A percentile compares a stretch with the other conserved stretches of the same genome.
phyloP scores from a whole-genome alignment of 2,888 invertebrate genomes.

The Synanthedon andrenaeformis region DNA sequence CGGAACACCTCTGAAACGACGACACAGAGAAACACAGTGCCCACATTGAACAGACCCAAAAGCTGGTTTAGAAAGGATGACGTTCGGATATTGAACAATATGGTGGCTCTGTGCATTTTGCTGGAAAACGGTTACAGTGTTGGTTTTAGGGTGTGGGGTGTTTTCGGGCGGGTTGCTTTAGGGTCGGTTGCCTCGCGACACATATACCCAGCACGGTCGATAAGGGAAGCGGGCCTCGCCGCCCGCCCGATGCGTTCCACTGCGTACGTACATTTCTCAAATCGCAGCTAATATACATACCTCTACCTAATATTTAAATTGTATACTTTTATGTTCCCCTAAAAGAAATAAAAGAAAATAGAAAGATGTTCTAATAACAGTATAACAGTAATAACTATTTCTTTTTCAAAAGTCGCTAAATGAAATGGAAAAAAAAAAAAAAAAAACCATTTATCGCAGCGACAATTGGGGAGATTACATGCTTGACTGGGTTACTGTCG shows the following conservation, averaged over 20 bases:
- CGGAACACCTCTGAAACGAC: slow-evolving; percentile 7
- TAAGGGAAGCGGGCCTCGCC: slow-evolving; percentile 44
- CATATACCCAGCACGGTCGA: slow-evolving; percentile 58
- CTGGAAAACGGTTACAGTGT: neutral
- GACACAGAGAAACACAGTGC: slow-evolving; percentile 7
- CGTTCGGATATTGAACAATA: neutral
- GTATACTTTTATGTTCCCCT: too few species aligned
- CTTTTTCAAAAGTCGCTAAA: too few species aligned
- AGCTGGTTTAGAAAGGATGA: neutral
- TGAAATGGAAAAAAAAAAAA: too few species aligned
- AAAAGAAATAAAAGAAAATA: too few species aligned
- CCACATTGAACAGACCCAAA: slow-evolving; percentile 11
- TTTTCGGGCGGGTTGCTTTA: slow-evolving; percentile 10
- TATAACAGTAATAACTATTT: too few species aligned
- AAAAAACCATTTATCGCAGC: too few species aligned
- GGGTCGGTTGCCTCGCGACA: slow-evolving; percentile 43
- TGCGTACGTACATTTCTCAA: slow-evolving; percentile 10
- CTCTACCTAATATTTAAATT: neutral
- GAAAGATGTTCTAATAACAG: too few species aligned
- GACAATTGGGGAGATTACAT: too few species aligned
- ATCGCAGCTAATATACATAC: slow-evolving; percentile 26
- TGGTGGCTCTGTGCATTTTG: neutral
- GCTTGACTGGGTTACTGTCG: too few species aligned
- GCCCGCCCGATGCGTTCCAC: slow-evolving; percentile 50
- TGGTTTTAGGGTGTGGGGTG: slow-evolving; percentile 6